These are phyloP conservation scores for Austrofundulus limnaeus DNA, from an alignment of 2,113 vertebrate genomes.

Conservation along the genomic window DNA sequence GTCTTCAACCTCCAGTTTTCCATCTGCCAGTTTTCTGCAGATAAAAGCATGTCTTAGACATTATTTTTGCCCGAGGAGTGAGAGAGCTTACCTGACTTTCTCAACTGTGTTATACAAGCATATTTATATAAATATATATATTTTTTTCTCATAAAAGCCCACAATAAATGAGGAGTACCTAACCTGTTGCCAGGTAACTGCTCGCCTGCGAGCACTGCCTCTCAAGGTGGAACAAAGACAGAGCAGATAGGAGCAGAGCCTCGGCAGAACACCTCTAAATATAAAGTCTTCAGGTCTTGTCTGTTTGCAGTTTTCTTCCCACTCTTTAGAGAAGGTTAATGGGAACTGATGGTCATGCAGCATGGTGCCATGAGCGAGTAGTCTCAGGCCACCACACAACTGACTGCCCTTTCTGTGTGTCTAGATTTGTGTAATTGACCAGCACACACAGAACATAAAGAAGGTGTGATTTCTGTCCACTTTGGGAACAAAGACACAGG, in stretches of 20 bases:
- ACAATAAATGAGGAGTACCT: conserved; percentile 52
- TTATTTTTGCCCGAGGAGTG: conserved; percentile 6
- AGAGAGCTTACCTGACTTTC: conserved; percentile 20
- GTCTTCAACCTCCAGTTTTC: background rate
- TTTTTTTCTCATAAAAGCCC: conserved; percentile 33
- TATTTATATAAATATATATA: conserved; percentile 4
- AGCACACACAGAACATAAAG: conserved; percentile 29
- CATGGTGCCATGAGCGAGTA: conserved; percentile 57
- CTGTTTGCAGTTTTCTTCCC: conserved; percentile 58
- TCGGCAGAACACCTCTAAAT: conserved; percentile 64
- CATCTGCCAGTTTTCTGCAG: background rate
- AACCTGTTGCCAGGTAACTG: conserved; percentile 76
- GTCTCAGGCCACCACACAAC: conserved; percentile 52
- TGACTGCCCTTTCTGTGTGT: conserved; percentile 49
- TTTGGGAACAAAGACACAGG: conserved; percentile 38
- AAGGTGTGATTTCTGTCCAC: conserved; percentile 33
- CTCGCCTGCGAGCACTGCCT: conserved; percentile 46
- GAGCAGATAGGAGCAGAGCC: conserved; percentile 48
- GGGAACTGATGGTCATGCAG: conserved; percentile 60
- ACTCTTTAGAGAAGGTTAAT: conserved; percentile 64
- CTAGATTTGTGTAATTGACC: conserved; percentile 35
- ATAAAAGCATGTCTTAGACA: conserved; percentile 3
- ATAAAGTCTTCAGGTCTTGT: conserved; percentile 67
- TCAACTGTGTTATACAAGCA: conserved; percentile 20
- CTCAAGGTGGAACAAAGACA: conserved; percentile 61